These are phyloP conservation scores for Tetraodon nigroviridis DNA, from an alignment of 2,113 vertebrate genomes.

Conservation along the genomic window DNA sequence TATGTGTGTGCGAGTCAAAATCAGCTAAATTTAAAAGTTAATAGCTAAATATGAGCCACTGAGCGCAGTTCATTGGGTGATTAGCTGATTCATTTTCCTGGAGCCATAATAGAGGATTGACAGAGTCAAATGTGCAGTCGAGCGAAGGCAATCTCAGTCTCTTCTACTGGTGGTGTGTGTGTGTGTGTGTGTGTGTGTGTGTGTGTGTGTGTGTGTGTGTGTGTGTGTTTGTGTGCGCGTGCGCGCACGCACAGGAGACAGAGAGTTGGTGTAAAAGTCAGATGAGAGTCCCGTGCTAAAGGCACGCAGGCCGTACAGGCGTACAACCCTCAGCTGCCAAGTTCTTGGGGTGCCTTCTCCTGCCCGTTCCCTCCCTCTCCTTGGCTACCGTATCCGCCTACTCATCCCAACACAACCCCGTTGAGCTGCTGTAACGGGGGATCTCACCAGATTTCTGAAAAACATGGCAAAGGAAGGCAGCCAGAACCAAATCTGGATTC, in stretches of 20 bases:
- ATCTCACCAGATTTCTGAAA: slow-evolving; percentile 25
- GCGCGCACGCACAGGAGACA: slow-evolving; percentile 4
- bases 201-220: slow-evolving; percentile 1
- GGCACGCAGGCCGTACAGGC: slow-evolving; percentile 66
- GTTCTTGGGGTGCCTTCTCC: slow-evolving; percentile 66
- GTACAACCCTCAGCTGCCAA: slow-evolving; percentile 68
- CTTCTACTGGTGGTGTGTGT: background rate
- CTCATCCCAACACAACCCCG: slow-evolving; percentile 30
- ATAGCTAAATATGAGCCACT: too few relatives aligned
- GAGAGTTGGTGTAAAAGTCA: slow-evolving; percentile 49
- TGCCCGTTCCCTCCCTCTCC: slow-evolving; percentile 35
- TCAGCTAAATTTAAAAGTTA: too few relatives aligned
- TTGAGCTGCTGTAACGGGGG: slow-evolving; percentile 8
- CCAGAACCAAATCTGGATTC: slow-evolving; percentile 4
- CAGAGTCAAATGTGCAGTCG: slow-evolving; percentile 4
- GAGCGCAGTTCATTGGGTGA: too few relatives aligned
- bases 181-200: slow-evolving; percentile 17
- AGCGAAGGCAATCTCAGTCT: slow-evolving; percentile 12
- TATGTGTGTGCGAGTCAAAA: too few relatives aligned
- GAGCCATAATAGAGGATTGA: background rate
- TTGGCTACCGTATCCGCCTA: slow-evolving; percentile 46
- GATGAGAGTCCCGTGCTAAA: slow-evolving; percentile 75
- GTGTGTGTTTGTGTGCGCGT: background rate
- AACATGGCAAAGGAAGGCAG: background rate
- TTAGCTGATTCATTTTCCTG: background rate